Conservation (phyloP, 2,113 vertebrate genomes). For the Chlamydotis undulata region DNA sequence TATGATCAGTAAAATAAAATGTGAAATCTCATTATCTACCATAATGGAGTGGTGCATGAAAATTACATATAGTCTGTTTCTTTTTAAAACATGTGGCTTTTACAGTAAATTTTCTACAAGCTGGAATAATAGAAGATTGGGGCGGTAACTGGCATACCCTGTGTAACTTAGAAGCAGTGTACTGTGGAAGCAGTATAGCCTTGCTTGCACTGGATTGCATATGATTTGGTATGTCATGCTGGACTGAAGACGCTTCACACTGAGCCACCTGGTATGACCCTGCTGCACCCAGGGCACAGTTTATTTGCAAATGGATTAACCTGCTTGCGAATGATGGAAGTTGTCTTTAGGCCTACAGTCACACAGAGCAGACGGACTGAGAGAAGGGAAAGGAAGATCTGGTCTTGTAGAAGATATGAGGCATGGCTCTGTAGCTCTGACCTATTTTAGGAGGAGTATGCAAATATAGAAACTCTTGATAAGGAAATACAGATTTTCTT, state of each 20-base stretch:
- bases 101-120: background rate
- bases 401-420: background rate
- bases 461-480: background rate
- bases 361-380: background rate
- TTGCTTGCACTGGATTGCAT: background rate
- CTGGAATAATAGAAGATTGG: background rate
- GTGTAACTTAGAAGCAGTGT: background rate
- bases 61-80: background rate
- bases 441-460: background rate
- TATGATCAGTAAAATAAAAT: conserved; percentile 8
- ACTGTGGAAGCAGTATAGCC: background rate
- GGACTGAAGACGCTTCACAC: background rate
- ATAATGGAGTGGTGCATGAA: background rate
- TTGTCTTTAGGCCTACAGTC: background rate
- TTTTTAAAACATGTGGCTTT: background rate
- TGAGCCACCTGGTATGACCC: fast-evolving
- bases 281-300: background rate
- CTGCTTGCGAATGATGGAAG: background rate
- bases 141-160: background rate
- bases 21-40: conserved; percentile 5
- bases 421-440: background rate
- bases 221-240: background rate
- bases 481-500: background rate
- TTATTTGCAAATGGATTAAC: background rate
- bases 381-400: background rate